These are phyloP conservation scores for Pangasius krempfi DNA, from an alignment of 2,797 vertebrate species.

Conservation along the genomic window DNA sequence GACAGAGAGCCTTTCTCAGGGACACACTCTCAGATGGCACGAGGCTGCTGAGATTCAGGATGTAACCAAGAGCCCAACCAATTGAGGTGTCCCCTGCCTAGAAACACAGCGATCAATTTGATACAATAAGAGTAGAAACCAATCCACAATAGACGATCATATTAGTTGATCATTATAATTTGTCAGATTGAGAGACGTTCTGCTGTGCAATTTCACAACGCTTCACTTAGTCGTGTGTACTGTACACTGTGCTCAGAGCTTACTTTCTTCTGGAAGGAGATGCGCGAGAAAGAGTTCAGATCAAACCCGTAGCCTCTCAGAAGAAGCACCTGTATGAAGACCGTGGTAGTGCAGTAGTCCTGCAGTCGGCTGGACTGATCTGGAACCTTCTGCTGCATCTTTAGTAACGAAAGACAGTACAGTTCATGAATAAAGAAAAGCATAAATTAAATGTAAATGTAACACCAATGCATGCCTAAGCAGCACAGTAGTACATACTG, in stretches of 20 bases:
- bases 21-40: conserved; percentile 73
- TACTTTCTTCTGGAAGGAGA: conserved; percentile 81
- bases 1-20: conserved; percentile 68
- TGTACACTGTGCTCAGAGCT: conserved; percentile 4
- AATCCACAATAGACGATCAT: not conserved
- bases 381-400: conserved; percentile 71
- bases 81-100: conserved; percentile 80
- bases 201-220: not conserved
- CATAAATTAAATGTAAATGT: not conserved
- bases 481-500: not conserved
- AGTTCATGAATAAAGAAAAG: not conserved
- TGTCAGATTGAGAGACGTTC: not conserved
- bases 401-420: not conserved
- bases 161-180: not conserved
- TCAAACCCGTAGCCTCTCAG: conserved; percentile 75
- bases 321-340: conserved; percentile 73
- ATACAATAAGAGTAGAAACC: not conserved
- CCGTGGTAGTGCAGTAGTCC: conserved; percentile 74
- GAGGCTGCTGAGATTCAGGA: conserved; percentile 84
- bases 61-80: conserved; percentile 86
- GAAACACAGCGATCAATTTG: not conserved
- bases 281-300: conserved; percentile 67
- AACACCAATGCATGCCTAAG: not conserved
- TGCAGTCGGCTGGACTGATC: conserved; percentile 57
- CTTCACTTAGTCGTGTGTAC: not conserved